Evolutionary conservation across 1,140 invertebrate genomes (phyloP), one percentile per base, ranked within the genome.

Genomic region (Lasioglossum albipes): DNA sequence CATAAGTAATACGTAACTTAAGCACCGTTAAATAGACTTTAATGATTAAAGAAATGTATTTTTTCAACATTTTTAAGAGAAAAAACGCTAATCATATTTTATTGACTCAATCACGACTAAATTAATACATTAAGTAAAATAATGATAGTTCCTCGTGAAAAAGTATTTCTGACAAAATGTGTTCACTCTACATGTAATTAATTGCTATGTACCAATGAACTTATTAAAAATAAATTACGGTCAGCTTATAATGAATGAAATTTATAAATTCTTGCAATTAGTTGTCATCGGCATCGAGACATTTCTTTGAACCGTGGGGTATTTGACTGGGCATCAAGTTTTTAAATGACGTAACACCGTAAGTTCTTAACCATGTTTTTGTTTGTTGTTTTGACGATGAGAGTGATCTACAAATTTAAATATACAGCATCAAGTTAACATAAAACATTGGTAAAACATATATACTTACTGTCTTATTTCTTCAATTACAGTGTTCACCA

Each of bases 381-480:
- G 59, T 71, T 82, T 88, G 83, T 2, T 68, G 65, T 75, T 79
- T 84, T 45, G 87, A 64, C 18, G 68, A 78, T 45, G 86, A 89
- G 61, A 77, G 73, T 61, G 80, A 81, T 54, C 87, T 89, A 69
- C 2, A 79, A 67, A 61, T 54, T 67, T n/a, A 52, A 20, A 68
- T 57, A 31, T n/a, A 1, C 64, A 75, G 36, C 18, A 7, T 59
- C 7, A 68, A 45, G 41, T 12, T 27, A 68, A 27, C 16, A 52
- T 76, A 31, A 52, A 5, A 36, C 3, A 22, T 66, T 2, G 3
- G 18, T 10, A 27, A 42, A 84, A 59, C 9, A 9, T n/a, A 9
- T n/a, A 9, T 59, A 20, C 77, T 77, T n/a, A 89, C 88, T 82
- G 69, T 75, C 62, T 69, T n/a, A 89, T 74, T 71, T 89, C 75